Percentiles rank a stretch among this genome's conserved stretches.
Evolutionary conservation across 1,140 invertebrate genomes (phyloP).

Genomic region (Telenomus remus): DNA sequence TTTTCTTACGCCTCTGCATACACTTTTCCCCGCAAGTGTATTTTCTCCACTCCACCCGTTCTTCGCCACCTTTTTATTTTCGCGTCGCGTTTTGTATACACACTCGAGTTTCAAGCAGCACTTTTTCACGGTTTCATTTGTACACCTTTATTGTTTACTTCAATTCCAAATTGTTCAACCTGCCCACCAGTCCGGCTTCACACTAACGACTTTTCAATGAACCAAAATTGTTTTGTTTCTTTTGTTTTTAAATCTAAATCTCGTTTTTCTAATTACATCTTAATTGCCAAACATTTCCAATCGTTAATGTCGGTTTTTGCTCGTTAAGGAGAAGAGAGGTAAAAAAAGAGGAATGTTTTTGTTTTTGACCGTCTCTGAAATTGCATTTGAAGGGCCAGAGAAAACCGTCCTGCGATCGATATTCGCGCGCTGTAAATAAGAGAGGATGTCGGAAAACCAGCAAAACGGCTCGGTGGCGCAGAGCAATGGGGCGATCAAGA

Average conservation of each 20-base stretch:
- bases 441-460: slow-evolving; percentile 68
- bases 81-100: not conserved
- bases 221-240: too few relatives aligned
- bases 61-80: not conserved
- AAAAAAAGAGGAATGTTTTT: too few relatives aligned
- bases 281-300: too few relatives aligned
- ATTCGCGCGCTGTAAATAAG: slow-evolving; percentile 10
- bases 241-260: too few relatives aligned
- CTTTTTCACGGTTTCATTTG: slow-evolving; percentile 13
- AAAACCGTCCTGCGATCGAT: not conserved
- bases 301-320: too few relatives aligned
- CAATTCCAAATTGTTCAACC: too few relatives aligned
- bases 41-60: not conserved
- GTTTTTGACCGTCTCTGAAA: too few relatives aligned
- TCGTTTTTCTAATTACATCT: too few relatives aligned
- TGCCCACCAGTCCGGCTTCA: not conserved
- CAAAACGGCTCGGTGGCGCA: slow-evolving; percentile 69
- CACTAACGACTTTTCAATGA: not conserved
- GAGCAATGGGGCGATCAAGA: slow-evolving; percentile 69
- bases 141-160: not conserved
- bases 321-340: too few relatives aligned
- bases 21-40: not conserved
- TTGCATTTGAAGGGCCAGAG: not conserved
- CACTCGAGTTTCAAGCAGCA: slow-evolving; percentile 11
- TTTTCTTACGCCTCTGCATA: not conserved